Evolutionary conservation across 64 coral and sea anemone species (phyloP), one percentile per base, ranked within the genome.

Genomic region (Pachyseris speciosa): DNA sequence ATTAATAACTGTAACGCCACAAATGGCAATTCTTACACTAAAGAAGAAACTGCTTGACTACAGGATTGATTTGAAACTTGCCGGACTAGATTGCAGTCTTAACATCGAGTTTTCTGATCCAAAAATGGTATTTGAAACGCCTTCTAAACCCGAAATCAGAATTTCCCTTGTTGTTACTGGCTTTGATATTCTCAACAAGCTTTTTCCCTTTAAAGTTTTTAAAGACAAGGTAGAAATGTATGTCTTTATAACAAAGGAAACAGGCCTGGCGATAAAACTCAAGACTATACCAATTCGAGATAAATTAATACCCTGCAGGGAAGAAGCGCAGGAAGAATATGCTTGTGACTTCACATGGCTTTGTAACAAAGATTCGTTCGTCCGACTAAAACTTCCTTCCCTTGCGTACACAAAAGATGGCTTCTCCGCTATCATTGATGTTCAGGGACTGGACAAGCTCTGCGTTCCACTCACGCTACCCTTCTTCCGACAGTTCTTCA

Each of bases 271-370:
- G 17, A 60, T 94, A 9, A 79, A 83, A 44, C 80, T 94, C 25
- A 75, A 83, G 36, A 77, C 76, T 13, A 57, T 94, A 36, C 92
- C 86, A 41, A 84, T 94, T 48, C 45, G 63, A 15, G 79, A 94
- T 9, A 60, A 94, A 26, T 74, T 94, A 13, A 85, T 94, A 22
- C 92, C 86, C 27, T 94, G 92, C 17, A 29, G 61, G 8, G 25
- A 80, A 47, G 37, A 69, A 8, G 20, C 39, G 44, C 60, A 83
- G 61, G 84, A 52, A 32, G 64, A 65, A 29, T 88, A 81, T 27
- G 87, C 30, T 76, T 94, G 92, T 20, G 92, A 94, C 24, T 94
- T 94, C 29, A 94, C 85, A 16, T 94, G 92, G 92, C 49, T 94
- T 58, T 94, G 92, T 83, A 65, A 64, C 22, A 37, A 78, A 37